A percentile compares a stretch with the other conserved stretches of the same genome.
Evolutionary conservation across 2,797 vertebrate species (phyloP).

Genomic region (Hephaestus fuliginosus): DNA sequence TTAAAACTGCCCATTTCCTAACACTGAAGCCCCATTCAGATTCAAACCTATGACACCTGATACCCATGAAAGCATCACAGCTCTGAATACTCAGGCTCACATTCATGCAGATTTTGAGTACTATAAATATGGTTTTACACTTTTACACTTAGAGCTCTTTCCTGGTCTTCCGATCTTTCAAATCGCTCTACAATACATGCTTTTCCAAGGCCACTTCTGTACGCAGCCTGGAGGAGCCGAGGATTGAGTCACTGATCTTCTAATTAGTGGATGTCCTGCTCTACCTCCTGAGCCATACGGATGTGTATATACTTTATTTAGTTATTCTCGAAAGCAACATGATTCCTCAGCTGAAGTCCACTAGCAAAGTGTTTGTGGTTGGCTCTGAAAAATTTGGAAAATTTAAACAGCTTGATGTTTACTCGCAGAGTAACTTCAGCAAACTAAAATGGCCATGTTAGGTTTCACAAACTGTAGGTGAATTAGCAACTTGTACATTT

Average conservation of each 20-base stretch:
- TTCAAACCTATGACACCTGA: not conserved
- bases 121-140: not conserved
- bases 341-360: not conserved
- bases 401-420: conserved; percentile 12
- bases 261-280: no score
- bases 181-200: no score
- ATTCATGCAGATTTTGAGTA: not conserved
- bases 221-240: no score
- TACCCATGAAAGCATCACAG: not conserved
- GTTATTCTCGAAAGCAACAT: not conserved
- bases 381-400: not conserved
- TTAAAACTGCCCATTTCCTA: not conserved
- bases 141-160: no score
- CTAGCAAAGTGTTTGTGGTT: conserved; percentile 4
- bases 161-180: no score
- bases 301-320: not conserved
- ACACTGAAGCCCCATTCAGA: not conserved
- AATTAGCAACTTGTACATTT: not conserved
- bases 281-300: no score
- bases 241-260: no score
- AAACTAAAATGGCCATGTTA: not conserved
- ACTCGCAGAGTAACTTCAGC: conserved; percentile 3
- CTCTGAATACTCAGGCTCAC: not conserved
- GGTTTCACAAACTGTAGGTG: not conserved
- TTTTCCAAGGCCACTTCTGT: no score